Evolutionary conservation across 2,888 invertebrate species (phyloP), one percentile per base, ranked within the genome.

Genomic region (Lordiphosa fenestrarum): DNA sequence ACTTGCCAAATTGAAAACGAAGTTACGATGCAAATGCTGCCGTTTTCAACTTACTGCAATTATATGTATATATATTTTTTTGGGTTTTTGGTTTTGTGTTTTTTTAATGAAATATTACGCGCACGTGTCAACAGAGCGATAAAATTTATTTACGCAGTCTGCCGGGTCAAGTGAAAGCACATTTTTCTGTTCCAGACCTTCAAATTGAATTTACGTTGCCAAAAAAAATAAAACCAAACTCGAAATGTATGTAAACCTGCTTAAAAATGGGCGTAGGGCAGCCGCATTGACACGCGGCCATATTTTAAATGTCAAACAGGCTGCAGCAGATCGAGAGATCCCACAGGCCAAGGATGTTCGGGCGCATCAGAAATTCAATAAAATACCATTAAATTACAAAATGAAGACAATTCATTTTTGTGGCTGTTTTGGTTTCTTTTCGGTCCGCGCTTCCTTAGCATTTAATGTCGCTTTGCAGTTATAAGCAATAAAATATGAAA

Each of bases 111-210:
- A 83, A 81, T 81, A 81, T 81, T 77, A 83, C 75, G 77, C 84
- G 80, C 80, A 81, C 80, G 80, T 81, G 80, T 81, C 80, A 81
- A 77, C 81, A 64, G 65, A 58, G 84, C 71, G 77, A 81, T 81
- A 76, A 71, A 87, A 87, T 87, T 87, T 87, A 87, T 87, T 76
- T 81, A 80, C 77, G 85, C 84, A 85, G 86, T 81, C 68, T 83
- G 74, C 73, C 85, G 73, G 87, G 87, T 87, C 86, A 87, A 87
- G 87, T 87, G 87, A 87, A 87, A 87, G 87, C 87, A 77, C 82
- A 83, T 77, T 81, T 81, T 84, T 78, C 64, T 42, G 61, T 66
- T 72, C 62, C 40, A 3, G 71, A 73, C 74, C 71, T 83, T 81
- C 84, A 81, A 81, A 82, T 84, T 81, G 75, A 81, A 84, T 78